Percentiles rank a stretch among this genome's conserved stretches.
Conservation (phyloP, 2,113 vertebrate species). For the Oostethus manadensis region DNA sequence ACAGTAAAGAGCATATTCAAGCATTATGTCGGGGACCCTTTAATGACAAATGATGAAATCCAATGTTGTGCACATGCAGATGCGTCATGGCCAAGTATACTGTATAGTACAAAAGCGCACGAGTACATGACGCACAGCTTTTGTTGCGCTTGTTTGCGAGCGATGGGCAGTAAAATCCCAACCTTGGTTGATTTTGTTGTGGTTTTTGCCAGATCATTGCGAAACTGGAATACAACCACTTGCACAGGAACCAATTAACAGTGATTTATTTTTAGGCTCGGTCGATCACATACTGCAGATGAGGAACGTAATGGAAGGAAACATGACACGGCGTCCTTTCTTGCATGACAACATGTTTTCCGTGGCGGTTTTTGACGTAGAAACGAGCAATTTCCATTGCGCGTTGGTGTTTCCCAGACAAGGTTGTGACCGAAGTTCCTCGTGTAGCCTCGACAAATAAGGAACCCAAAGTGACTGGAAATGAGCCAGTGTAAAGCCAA, state of each 20-base stretch:
- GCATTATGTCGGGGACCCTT: no score
- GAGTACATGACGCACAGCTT: no score
- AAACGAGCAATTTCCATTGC: conserved; percentile 1
- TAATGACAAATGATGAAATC: no score
- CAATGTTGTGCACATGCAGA: no score
- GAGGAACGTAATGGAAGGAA: conserved; percentile 1
- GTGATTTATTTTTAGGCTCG: not conserved
- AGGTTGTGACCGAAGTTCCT: not conserved
- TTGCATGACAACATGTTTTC: not conserved
- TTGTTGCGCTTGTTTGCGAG: no score
- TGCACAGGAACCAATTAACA: not conserved
- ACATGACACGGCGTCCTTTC: not conserved
- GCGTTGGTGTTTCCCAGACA: no score
- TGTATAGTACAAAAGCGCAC: no score
- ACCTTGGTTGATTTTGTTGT: no score
- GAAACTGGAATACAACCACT: conserved; percentile 12
- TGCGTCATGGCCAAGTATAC: no score
- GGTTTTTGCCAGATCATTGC: conserved; percentile 13
- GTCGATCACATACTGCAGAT: no score
- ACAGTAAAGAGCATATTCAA: no score
- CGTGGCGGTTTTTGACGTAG: not conserved
- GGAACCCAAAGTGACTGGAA: conserved; percentile 6
- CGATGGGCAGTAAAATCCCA: no score
- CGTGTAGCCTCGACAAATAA: not conserved
- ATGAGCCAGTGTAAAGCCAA: not conserved